Evolutionary conservation across 2,888 invertebrate species (phyloP), one percentile per base, ranked within the genome.

Genomic region (Cheilosia pagana): DNA sequence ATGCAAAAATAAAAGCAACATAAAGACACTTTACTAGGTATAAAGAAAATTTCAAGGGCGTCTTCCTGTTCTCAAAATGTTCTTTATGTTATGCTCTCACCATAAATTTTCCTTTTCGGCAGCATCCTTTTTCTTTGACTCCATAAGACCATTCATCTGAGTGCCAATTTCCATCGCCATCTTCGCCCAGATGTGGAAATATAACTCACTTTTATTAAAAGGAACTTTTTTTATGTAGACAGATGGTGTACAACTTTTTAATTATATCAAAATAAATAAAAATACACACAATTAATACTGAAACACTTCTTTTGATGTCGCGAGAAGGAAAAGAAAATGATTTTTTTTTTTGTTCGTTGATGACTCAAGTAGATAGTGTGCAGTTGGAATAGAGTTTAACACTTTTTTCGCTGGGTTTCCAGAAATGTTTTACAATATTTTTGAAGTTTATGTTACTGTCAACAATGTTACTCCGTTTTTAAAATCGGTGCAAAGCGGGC

Each of bases 101-200:
- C 91, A 91, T 77, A 91, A 88, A 82, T 91, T 91, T 87, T 91
- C 91, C 87, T 91, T 90, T 77, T 90, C 91, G 50, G 87, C 89
- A 87, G 90, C 90, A 90, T 91, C 91, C 89, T 91, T 91, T 88
- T 91, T 91, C 86, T 90, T 90, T 41, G 86, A 72, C 48, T 72
- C 81, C 75, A 81, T 35, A 78, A 90, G 89, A 86, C 90, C 90
- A 87, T 89, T 90, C 88, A 90, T 89, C 81, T 90, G 91, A 81
- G 90, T 89, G 79, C 89, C 89, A 88, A 89, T 90, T 77, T 91
- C 91, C 89, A 90, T 87, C 88, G 91, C 90, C 91, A 90, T 90
- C 85, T 87, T 88, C 78, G 52, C 67, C 70, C 74, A 79, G 63
- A 75, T 83, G 62, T 74, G 68, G 74, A 63, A 74, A 78, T 67